Evolutionary conservation across 2,797 vertebrate species (phyloP), one percentile per base, ranked within the genome.

Genomic region (Tapera naevia): DNA sequence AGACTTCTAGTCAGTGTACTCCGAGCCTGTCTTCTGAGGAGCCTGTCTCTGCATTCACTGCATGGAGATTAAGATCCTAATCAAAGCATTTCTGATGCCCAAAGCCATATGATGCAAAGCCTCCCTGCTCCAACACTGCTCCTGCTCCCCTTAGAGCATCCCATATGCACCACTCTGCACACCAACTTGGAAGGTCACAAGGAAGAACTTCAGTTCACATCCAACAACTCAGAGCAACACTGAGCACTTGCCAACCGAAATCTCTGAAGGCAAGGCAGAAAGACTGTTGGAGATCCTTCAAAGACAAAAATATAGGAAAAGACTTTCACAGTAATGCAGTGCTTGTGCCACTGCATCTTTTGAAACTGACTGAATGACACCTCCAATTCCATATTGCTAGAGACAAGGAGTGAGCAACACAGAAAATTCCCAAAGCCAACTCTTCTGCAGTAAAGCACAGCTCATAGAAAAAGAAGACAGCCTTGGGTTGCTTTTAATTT

Each of bases 151-250:
- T 32, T 9, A 27, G 65, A 0, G 0, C 32, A 58, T n/a, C 30
- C 54, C 0, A 0, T 7, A 10, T 0, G 0, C 53, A 27, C n/a
- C 1, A 0, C 41, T 70, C 33, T 6, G 0, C 19, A 3, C 0
- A 2, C 85, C 92, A 67, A 0, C 37, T 39, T 51, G 71, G 78
- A 91, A 81, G 72, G 84, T 89, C 88, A 50, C 61, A 43, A 57
- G 74, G 46, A 78, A 84, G 41, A 80, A 37, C 48, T 54, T 69
- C 58, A 71, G 48, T 56, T 79, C 70, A 11, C 57, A 73, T 65
- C 60, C 78, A 86, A 17, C 0, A 1, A 79, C 35, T 75, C 51
- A 28, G 50, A 73, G 87, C 60, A 72, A 18, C 0, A 0, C 37
- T 56, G 85, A 83, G 76, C 33, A 28, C 41, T 80, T 85, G 93